Conservation (phyloP, 2,113 vertebrate genomes). For the Sprattus sprattus region DNA sequence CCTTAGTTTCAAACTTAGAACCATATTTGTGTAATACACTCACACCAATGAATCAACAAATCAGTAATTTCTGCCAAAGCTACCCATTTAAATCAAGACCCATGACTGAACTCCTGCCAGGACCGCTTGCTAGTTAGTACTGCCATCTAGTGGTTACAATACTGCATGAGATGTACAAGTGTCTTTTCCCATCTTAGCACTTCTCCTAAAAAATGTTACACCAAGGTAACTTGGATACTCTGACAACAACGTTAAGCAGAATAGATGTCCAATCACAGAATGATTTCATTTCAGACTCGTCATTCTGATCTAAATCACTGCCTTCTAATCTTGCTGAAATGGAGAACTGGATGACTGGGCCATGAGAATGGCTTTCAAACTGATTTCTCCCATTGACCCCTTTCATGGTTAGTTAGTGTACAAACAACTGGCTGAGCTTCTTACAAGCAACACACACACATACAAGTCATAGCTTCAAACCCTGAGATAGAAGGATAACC, state of each 20-base stretch:
- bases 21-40: too few relatives aligned
- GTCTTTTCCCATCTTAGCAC: neutral
- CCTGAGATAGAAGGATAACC: too few relatives aligned
- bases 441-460: neutral
- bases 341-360: too few relatives aligned
- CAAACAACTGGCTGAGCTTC: neutral
- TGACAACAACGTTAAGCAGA: neutral
- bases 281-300: too few relatives aligned
- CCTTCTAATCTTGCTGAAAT: too few relatives aligned
- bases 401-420: too few relatives aligned
- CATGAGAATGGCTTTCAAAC: too few relatives aligned
- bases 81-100: neutral
- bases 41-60: neutral
- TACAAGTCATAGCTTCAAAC: too few relatives aligned
- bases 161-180: neutral
- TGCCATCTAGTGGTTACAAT: constrained; percentile 51
- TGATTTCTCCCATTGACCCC: too few relatives aligned
- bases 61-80: neutral
- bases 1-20: too few relatives aligned
- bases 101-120: neutral
- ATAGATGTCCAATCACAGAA: neutral
- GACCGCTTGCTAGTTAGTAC: constrained; percentile 43
- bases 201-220: neutral
- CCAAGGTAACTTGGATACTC: neutral
- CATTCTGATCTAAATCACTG: too few relatives aligned